phyloP scores from a whole-genome alignment of 92 coral and sea anemone species.

The Micromussa lordhowensis region DNA sequence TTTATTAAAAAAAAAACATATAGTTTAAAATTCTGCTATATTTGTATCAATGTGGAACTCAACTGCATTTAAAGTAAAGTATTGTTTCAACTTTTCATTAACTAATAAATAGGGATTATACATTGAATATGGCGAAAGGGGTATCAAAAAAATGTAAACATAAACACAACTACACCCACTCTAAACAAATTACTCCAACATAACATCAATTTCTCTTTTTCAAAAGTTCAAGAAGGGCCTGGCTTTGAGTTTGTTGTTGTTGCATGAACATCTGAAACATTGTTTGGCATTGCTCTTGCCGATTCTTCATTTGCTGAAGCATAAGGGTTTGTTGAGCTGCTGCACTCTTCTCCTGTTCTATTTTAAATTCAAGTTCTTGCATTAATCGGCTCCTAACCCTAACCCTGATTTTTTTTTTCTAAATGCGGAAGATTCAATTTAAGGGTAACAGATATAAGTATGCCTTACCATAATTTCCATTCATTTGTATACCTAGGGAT shows the following conservation, averaged over 20 bases:
- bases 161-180: neutral
- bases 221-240: slow-evolving; percentile 41
- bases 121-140: no score
- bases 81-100: no score
- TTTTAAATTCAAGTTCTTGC: slow-evolving; percentile 31
- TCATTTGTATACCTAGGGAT: no score
- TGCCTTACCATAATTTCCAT: no score
- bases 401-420: no score
- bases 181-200: neutral
- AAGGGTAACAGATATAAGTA: no score
- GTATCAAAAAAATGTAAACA: no score
- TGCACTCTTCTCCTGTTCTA: slow-evolving; percentile 38
- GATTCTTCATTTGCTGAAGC: slow-evolving; percentile 34
- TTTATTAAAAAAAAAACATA: slow-evolving; percentile 14
- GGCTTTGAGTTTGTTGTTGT: slow-evolving; percentile 40
- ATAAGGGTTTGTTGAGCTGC: slow-evolving; percentile 33
- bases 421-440: no score
- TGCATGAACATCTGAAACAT: slow-evolving; percentile 35
- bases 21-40: neutral
- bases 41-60: no score
- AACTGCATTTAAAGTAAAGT: no score
- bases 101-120: no score
- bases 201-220: slow-evolving; percentile 17
- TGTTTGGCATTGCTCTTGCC: slow-evolving; percentile 37
- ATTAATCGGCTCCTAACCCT: no score